phyloP scores from a whole-genome alignment of 92 coral and sea anemone genomes.

The Phenganax marumi region DNA sequence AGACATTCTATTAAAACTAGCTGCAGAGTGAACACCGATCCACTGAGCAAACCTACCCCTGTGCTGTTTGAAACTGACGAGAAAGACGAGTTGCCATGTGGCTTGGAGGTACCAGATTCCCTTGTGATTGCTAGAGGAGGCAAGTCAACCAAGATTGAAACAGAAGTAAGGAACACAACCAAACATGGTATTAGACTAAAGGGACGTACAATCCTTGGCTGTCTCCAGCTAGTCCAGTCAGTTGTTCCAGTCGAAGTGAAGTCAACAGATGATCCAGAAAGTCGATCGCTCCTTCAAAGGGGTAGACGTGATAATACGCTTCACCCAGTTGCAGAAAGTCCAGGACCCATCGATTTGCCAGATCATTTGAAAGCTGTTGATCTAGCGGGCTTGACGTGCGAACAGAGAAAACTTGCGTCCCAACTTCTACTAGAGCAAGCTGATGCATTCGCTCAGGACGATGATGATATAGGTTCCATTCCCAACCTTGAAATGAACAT shows the following conservation, averaged over 20 bases:
- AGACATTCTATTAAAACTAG: background rate
- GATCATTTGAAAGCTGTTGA: slow-evolving; percentile 47
- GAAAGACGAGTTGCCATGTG: background rate
- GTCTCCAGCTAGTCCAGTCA: slow-evolving; percentile 44
- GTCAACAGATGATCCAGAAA: background rate
- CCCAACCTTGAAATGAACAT: no score
- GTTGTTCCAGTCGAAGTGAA: slow-evolving; percentile 62
- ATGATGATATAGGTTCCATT: no score
- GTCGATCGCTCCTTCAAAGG: background rate
- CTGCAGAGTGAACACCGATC: slow-evolving; percentile 20
- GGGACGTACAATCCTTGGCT: background rate
- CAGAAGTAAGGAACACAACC: background rate
- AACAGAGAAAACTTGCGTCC: slow-evolving; percentile 20
- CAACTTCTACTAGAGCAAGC: slow-evolving; percentile 52
- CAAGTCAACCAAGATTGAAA: background rate
- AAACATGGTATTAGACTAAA: background rate
- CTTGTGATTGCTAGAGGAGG: background rate
- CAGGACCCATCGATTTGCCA: slow-evolving; percentile 44
- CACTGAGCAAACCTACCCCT: background rate
- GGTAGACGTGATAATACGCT: background rate
- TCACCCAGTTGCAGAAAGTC: no score
- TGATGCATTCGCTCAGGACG: slow-evolving; percentile 52
- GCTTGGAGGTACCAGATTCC: background rate
- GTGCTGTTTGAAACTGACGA: background rate
- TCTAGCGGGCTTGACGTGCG: slow-evolving; percentile 42